Conservation (phyloP, 2,888 invertebrate genomes). For the Ochropleura plecta region DNA sequence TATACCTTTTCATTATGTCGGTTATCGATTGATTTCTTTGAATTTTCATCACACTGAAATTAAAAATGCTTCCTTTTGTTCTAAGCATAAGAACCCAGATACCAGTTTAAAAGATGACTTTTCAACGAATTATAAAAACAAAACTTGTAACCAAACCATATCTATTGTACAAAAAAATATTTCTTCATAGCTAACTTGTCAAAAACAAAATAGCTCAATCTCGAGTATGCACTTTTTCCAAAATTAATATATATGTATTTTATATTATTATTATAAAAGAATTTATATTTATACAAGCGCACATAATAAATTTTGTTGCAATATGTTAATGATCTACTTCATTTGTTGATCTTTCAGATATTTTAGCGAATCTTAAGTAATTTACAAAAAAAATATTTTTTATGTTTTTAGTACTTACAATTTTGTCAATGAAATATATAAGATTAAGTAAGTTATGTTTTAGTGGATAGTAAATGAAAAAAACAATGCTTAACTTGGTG, state of each 20-base stretch:
- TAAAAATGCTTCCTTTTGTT: background rate
- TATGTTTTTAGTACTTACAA: slow-evolving; percentile 39
- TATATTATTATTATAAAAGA: slow-evolving; percentile 20
- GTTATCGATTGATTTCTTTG: slow-evolving; percentile 2
- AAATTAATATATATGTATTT: slow-evolving; percentile 9
- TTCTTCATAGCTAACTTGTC: slow-evolving; percentile 41
- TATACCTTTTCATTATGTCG: slow-evolving; percentile 5
- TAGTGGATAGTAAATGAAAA: slow-evolving; percentile 24
- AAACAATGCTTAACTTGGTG: slow-evolving; percentile 31
- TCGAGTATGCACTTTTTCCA: slow-evolving; percentile 45
- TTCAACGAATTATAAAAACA: background rate
- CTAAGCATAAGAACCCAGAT: too few species aligned
- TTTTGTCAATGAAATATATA: slow-evolving; percentile 36
- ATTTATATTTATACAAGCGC: slow-evolving; percentile 31
- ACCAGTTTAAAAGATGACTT: background rate
- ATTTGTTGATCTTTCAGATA: slow-evolving; percentile 71
- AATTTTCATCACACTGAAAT: background rate
- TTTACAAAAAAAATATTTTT: slow-evolving; percentile 50
- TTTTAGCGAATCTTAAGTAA: slow-evolving; percentile 69
- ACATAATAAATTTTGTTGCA: slow-evolving; percentile 40
- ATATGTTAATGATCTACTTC: slow-evolving; percentile 63
- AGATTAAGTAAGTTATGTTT: slow-evolving; percentile 51
- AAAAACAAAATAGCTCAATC: slow-evolving; percentile 62
- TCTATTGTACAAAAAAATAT: slow-evolving; percentile 44
- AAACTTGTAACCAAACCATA: slow-evolving; percentile 37